These are phyloP conservation scores for Pachyseris speciosa DNA, from an alignment of 64 coral and sea anemone genomes.

Conservation along the genomic window DNA sequence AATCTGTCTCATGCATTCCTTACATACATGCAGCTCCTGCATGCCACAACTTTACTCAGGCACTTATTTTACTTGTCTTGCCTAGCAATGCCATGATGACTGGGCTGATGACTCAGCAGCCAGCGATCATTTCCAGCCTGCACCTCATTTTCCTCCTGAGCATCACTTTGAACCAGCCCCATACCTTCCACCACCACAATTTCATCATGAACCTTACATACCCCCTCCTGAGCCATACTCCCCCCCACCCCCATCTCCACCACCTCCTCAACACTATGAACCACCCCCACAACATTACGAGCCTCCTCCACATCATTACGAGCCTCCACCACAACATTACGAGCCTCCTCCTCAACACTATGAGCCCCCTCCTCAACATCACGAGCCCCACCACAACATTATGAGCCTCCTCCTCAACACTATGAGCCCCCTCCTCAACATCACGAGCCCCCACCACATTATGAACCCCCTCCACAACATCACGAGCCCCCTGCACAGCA, in stretches of 20 bases:
- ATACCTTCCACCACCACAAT: not conserved
- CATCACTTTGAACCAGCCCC: constrained; percentile 21
- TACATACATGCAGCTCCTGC: not conserved
- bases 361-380: not conserved
- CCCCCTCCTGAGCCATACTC: not conserved
- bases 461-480: not conserved
- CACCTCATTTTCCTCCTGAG: not conserved
- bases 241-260: constrained; percentile 8
- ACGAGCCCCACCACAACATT: not conserved
- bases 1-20: not conserved
- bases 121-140: constrained; percentile 44
- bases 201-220: constrained; percentile 21
- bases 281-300: not conserved
- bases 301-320: not conserved
- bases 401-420: not conserved
- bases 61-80: constrained; percentile 47
- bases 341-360: not conserved
- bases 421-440: not conserved
- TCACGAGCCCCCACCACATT: not conserved
- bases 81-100: constrained; percentile 45
- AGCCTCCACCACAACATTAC: not conserved
- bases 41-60: constrained; percentile 15
- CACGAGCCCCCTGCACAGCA: not conserved
- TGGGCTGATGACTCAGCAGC: constrained; percentile 12
- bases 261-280: not conserved